Evolutionary conservation across 2,797 vertebrate genomes (phyloP).

Genomic region (Ispidina lecontei): DNA sequence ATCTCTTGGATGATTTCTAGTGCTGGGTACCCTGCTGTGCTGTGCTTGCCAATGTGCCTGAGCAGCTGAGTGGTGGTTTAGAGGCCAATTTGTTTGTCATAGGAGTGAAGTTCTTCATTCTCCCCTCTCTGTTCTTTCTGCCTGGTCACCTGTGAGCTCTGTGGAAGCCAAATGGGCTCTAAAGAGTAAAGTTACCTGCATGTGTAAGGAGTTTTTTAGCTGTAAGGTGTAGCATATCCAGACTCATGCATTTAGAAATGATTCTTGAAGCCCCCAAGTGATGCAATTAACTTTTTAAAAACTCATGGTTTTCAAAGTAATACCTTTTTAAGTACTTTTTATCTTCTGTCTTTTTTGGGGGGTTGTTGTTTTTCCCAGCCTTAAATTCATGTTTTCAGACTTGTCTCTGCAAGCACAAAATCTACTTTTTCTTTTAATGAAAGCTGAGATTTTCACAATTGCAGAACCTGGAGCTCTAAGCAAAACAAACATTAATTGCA

Average conservation of each 20-base stretch:
- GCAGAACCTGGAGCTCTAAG: neutral
- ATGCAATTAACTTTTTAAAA: neutral
- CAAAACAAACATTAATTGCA: slow-evolving; percentile 35
- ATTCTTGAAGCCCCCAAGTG: neutral
- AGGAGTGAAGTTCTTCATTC: neutral
- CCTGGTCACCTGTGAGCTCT: neutral
- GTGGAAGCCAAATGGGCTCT: neutral
- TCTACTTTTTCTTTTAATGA: slow-evolving; percentile 31
- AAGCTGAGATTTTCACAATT: slow-evolving; percentile 35
- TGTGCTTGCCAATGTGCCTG: neutral
- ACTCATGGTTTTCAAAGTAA: neutral
- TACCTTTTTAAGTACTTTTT: neutral
- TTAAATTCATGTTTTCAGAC: slow-evolving; percentile 8
- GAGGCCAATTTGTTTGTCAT: neutral
- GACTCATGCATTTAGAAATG: neutral
- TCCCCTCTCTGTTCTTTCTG: neutral
- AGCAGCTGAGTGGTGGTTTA: neutral
- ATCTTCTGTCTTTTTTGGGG: neutral
- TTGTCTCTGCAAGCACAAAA: slow-evolving; percentile 32
- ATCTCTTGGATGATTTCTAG: neutral
- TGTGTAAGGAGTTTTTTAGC: neutral
- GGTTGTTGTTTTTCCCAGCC: neutral
- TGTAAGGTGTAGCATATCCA: neutral
- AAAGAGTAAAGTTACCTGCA: neutral
- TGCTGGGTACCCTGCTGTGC: neutral